Percentiles rank a stretch among this genome's conserved stretches.
Evolutionary conservation across 2,113 vertebrate species (phyloP).

Genomic region (Galbula dea): DNA sequence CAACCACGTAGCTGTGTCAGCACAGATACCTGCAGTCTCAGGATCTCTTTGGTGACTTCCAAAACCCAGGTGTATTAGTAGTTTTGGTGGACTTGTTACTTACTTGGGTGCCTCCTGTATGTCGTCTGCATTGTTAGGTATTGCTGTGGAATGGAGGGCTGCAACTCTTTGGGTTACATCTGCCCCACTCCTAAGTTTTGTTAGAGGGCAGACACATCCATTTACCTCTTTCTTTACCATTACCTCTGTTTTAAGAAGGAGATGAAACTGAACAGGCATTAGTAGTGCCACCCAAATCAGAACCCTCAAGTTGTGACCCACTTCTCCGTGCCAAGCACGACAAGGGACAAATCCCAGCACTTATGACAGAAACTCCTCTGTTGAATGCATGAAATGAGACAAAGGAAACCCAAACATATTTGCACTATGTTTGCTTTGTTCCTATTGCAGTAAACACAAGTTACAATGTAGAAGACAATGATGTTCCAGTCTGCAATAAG

Average conservation of each 20-base stretch:
- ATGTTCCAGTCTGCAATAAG: conserved; percentile 2
- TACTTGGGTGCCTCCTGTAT: not conserved
- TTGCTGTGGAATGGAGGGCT: not conserved
- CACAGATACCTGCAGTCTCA: not conserved
- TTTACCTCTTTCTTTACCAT: not conserved
- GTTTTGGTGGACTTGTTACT: not conserved
- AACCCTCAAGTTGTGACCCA: not conserved
- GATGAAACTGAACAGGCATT: not conserved
- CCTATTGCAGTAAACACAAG: conserved; percentile 32
- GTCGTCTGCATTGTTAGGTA: fast-evolving
- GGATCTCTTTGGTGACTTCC: not conserved
- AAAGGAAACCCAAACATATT: not conserved
- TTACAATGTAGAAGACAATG: not conserved
- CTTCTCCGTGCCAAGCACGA: not conserved
- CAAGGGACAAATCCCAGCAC: not conserved
- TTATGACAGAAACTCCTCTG: conserved; percentile 30
- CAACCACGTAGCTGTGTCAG: not conserved
- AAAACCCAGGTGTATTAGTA: not conserved
- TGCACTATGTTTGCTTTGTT: conserved; percentile 33
- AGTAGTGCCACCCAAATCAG: not conserved
- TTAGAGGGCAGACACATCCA: not conserved
- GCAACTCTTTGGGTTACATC: not conserved
- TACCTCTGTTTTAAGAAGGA: not conserved
- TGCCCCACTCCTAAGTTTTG: not conserved
- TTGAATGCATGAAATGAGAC: not conserved